These are phyloP conservation scores for Nomada goodeniana DNA, from an alignment of 2,888 invertebrate species.

Conservation along the genomic window DNA sequence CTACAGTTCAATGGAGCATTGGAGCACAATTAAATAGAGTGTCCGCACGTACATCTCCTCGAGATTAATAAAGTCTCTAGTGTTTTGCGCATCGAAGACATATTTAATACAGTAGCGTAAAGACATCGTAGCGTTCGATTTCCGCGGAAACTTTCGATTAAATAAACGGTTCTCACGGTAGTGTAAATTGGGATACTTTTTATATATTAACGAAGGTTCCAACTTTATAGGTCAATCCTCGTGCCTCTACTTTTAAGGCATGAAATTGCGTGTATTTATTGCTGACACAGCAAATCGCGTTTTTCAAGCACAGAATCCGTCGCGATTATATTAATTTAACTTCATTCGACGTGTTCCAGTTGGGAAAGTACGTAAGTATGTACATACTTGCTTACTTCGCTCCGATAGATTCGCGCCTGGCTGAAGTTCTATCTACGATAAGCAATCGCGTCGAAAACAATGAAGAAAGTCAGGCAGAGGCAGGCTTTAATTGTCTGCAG, in stretches of 20 bases:
- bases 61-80: too few species aligned
- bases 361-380: conserved; percentile 16
- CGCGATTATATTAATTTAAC: conserved; percentile 31
- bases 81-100: too few species aligned
- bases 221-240: conserved; percentile 1
- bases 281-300: conserved; percentile 14
- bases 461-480: neutral
- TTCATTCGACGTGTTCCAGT: conserved; percentile 25
- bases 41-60: too few species aligned
- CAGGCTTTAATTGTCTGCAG: neutral
- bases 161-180: too few species aligned
- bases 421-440: conserved; percentile 17
- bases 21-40: too few species aligned
- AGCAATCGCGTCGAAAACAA: conserved; percentile 12
- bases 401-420: conserved; percentile 6
- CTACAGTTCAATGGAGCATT: too few species aligned
- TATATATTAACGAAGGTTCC: neutral
- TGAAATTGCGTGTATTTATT: neutral
- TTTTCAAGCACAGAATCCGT: conserved; percentile 19
- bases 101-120: too few species aligned
- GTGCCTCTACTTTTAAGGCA: neutral
- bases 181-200: neutral
- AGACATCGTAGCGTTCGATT: too few species aligned
- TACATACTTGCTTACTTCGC: too few species aligned
- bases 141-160: too few species aligned